These are phyloP conservation scores for Eidolon dupreanum DNA, from an alignment of 2,797 vertebrate species.

Conservation along the genomic window DNA sequence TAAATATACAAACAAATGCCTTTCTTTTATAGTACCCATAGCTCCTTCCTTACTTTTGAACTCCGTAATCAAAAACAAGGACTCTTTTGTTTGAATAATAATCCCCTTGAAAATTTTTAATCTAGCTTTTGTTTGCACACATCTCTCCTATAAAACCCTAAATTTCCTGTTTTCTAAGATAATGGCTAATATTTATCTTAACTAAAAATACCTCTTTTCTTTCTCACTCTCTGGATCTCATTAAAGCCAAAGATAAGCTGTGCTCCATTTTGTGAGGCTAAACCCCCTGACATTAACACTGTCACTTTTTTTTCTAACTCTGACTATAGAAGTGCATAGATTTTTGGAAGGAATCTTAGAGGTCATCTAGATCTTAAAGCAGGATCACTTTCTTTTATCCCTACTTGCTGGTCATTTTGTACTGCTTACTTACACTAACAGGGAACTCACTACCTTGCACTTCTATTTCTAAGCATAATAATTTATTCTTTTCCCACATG, in stretches of 20 bases:
- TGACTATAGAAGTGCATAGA: background rate
- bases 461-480: background rate
- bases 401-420: background rate
- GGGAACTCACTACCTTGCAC: background rate
- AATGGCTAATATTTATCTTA: background rate
- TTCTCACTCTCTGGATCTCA: conserved; percentile 28
- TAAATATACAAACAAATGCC: background rate
- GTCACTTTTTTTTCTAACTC: background rate
- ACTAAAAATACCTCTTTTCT: conserved; percentile 1
- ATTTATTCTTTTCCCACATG: conserved; percentile 7
- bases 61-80: background rate
- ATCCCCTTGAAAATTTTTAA: background rate
- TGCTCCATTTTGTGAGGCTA: background rate
- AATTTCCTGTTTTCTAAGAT: background rate
- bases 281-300: background rate
- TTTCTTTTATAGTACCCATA: background rate
- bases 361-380: background rate
- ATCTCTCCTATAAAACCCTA: background rate
- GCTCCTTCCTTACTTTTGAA: background rate
- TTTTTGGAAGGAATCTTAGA: background rate
- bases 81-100: background rate
- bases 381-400: background rate
- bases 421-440: background rate
- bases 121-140: background rate
- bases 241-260: background rate